Percentiles rank a stretch among this genome's conserved stretches.
These are phyloP conservation scores for Synanthedon andrenaeformis DNA, from an alignment of 2,888 invertebrate genomes.

Conservation along the genomic window DNA sequence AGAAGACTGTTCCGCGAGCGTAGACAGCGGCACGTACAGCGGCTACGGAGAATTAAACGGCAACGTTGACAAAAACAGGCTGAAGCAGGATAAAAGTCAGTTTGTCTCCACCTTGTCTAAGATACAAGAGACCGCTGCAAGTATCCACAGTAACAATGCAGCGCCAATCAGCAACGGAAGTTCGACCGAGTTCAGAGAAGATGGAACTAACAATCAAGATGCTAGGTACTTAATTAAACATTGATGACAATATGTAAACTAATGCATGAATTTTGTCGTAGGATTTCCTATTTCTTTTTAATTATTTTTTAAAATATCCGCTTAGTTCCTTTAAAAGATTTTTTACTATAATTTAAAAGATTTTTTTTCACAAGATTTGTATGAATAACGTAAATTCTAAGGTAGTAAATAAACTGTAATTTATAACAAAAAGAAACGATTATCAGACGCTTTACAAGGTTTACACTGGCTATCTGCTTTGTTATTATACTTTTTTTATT, in stretches of 20 bases:
- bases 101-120: slow-evolving; percentile 73
- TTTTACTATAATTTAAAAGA: too few species aligned
- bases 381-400: too few species aligned
- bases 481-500: too few species aligned
- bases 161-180: slow-evolving; percentile 60
- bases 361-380: too few species aligned
- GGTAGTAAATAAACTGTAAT: too few species aligned
- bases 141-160: slow-evolving; percentile 41
- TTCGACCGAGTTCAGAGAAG: slow-evolving; percentile 38
- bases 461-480: too few species aligned
- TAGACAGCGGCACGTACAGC: slow-evolving; percentile 58
- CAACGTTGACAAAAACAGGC: slow-evolving; percentile 41
- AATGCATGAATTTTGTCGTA: neutral
- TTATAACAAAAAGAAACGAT: too few species aligned
- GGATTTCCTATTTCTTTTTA: too few species aligned
- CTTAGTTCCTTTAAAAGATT: too few species aligned
- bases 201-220: slow-evolving; percentile 45
- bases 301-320: too few species aligned
- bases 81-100: slow-evolving; percentile 54
- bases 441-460: too few species aligned
- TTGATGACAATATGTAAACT: neutral
- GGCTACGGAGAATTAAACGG: slow-evolving; percentile 61
- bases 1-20: slow-evolving; percentile 60
- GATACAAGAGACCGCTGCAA: slow-evolving; percentile 73
- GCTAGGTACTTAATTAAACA: slow-evolving; percentile 32